phyloP scores from a whole-genome alignment of 2,113 vertebrate species.

The Vulpes lagopus region DNA sequence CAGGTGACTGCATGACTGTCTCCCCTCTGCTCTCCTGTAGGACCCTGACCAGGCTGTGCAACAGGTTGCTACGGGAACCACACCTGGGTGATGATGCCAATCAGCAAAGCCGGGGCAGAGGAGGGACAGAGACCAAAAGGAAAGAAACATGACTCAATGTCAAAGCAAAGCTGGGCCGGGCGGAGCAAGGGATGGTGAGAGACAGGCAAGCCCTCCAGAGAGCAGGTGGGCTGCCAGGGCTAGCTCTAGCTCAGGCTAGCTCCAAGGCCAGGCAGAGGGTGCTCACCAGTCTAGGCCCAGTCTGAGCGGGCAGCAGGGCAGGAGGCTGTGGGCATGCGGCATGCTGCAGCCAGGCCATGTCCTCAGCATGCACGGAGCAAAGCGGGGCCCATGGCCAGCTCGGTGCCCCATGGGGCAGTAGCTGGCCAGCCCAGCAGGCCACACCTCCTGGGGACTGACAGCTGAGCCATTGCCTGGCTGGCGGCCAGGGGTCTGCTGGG shows the following conservation, averaged over 20 bases:
- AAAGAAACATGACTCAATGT: neutral
- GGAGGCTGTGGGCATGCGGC: slow-evolving; percentile 67
- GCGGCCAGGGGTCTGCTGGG: neutral
- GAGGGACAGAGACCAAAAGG: neutral
- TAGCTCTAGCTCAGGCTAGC: neutral
- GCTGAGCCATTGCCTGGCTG: neutral
- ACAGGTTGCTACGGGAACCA: slow-evolving; percentile 53
- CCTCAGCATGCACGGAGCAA: slow-evolving; percentile 75
- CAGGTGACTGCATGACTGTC: neutral
- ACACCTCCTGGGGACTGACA: neutral
- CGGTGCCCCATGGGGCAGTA: neutral
- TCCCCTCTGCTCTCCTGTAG: neutral
- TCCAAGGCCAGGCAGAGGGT: neutral
- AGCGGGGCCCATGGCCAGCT: slow-evolving; percentile 12
- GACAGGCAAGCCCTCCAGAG: neutral
- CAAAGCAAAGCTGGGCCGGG: slow-evolving; percentile 60
- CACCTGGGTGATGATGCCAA: neutral
- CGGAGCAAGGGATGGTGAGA: neutral
- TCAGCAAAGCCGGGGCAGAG: slow-evolving; percentile 40
- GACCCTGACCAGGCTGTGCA: neutral
- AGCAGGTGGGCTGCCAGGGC: neutral
- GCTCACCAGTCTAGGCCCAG: neutral
- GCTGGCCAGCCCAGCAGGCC: neutral
- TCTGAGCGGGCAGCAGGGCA: neutral
- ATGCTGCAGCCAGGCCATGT: slow-evolving; percentile 70